Percentiles rank a stretch among this genome's conserved stretches.
phyloP scores from a whole-genome alignment of 2,797 vertebrate genomes.

The Cichlasoma orientale region DNA sequence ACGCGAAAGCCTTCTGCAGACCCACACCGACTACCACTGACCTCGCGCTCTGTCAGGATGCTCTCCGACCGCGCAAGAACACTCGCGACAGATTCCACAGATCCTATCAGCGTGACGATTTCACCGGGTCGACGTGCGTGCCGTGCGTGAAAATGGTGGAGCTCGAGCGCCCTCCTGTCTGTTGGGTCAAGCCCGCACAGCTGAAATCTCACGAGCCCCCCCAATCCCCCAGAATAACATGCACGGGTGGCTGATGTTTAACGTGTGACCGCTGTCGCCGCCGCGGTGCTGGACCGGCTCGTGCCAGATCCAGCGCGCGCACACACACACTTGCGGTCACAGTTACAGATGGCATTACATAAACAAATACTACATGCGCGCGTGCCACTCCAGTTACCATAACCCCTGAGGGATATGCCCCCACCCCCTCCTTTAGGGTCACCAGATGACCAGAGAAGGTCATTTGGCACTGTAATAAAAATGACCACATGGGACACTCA shows the following conservation, averaged over 20 bases:
- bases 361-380: constrained; percentile 48
- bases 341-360: constrained; percentile 59
- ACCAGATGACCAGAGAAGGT: constrained; percentile 39
- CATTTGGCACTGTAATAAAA: constrained; percentile 25
- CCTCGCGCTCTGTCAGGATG: constrained; percentile 31
- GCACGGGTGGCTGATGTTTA: constrained; percentile 41
- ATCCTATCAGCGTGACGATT: constrained; percentile 63
- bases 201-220: constrained; percentile 49
- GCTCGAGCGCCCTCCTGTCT: constrained; percentile 63
- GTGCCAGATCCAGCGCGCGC: constrained; percentile 36
- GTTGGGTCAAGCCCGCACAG: constrained; percentile 52
- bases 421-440: not conserved
- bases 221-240: constrained; percentile 33
- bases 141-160: constrained; percentile 49
- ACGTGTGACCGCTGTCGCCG: constrained; percentile 55
- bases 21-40: constrained; percentile 17
- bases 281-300: constrained; percentile 49
- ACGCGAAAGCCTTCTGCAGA: constrained; percentile 1
- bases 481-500: constrained; percentile 8
- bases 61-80: constrained; percentile 34
- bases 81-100: constrained; percentile 56
- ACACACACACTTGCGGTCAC: not conserved
- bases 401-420: constrained; percentile 22
- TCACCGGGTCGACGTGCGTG: constrained; percentile 63
- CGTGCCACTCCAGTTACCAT: constrained; percentile 56